Evolutionary conservation across 2,113 vertebrate genomes (phyloP).

Genomic region (Ctenodactylus gundi): DNA sequence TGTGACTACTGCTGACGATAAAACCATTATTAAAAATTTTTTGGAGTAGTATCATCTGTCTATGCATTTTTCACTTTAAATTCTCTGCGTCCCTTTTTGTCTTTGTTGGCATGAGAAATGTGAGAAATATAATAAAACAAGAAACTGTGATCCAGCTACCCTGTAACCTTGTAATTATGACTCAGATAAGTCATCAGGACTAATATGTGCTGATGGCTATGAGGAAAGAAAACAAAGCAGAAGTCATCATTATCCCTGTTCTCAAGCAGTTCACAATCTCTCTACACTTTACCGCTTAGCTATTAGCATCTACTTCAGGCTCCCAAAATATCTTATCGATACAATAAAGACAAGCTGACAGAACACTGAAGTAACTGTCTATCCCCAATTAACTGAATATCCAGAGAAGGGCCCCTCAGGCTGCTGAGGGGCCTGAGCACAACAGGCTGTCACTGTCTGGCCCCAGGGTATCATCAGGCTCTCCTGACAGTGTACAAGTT

Average conservation of each 20-base stretch:
- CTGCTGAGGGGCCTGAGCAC: slow-evolving; percentile 23
- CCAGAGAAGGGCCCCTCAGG: slow-evolving; percentile 67
- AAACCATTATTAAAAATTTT: slow-evolving; percentile 32
- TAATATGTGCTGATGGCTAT: neutral
- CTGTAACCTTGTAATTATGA: neutral
- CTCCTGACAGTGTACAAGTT: slow-evolving; percentile 69
- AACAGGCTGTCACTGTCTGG: slow-evolving; percentile 68
- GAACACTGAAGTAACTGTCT: slow-evolving; percentile 54
- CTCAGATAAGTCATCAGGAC: slow-evolving; percentile 32
- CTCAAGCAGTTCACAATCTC: slow-evolving; percentile 24
- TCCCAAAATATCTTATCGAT: slow-evolving; percentile 63
- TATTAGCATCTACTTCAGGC: slow-evolving; percentile 44
- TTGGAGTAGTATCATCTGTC: neutral
- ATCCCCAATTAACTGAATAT: slow-evolving; percentile 66
- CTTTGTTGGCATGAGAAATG: neutral
- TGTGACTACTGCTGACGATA: neutral
- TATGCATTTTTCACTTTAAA: slow-evolving; percentile 32
- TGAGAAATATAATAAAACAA: slow-evolving; percentile 5
- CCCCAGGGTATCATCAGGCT: slow-evolving; percentile 71
- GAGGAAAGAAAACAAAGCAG: slow-evolving; percentile 44
- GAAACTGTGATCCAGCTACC: neutral
- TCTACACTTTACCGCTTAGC: slow-evolving; percentile 11
- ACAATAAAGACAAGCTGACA: slow-evolving; percentile 64
- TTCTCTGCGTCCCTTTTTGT: neutral
- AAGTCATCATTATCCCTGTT: slow-evolving; percentile 7